Evolutionary conservation across 64 coral and sea anemone species (phyloP).

Genomic region (Actinia equina): DNA sequence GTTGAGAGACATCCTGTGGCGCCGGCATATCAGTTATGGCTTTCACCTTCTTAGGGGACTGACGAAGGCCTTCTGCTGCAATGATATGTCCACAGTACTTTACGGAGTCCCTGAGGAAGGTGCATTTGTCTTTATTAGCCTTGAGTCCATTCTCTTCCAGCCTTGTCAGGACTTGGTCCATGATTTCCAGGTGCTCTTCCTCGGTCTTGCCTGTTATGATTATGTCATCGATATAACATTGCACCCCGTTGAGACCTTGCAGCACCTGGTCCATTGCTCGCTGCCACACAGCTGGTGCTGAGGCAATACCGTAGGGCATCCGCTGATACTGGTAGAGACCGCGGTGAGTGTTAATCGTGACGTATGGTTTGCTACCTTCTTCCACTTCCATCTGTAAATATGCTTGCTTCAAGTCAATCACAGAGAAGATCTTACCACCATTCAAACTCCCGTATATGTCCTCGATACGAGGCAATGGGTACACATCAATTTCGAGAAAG

Average conservation of each 20-base stretch:
- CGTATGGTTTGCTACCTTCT: neutral
- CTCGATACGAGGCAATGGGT: neutral
- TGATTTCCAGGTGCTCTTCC: neutral
- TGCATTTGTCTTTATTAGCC: slow-evolving; percentile 18
- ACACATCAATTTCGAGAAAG: slow-evolving; percentile 22
- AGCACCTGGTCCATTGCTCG: slow-evolving; percentile 45
- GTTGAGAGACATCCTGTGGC: no score
- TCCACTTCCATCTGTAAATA: slow-evolving; percentile 44
- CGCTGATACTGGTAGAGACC: slow-evolving; percentile 22
- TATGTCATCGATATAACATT: slow-evolving; percentile 12
- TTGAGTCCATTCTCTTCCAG: slow-evolving; percentile 15
- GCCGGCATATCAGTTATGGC: neutral
- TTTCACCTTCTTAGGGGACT: slow-evolving; percentile 1
- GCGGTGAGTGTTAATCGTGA: slow-evolving; percentile 26
- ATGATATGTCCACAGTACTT: slow-evolving; percentile 8
- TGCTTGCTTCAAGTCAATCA: slow-evolving; percentile 19
- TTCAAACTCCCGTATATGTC: neutral
- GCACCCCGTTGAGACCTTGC: neutral
- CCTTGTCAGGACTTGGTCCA: slow-evolving; percentile 23
- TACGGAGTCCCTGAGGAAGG: slow-evolving; percentile 11
- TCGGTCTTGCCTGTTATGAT: neutral
- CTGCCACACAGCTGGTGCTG: slow-evolving; percentile 34
- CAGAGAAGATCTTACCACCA: slow-evolving; percentile 19
- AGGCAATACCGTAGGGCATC: slow-evolving; percentile 34
- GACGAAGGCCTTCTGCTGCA: neutral